phyloP scores from a whole-genome alignment of 2,797 vertebrate species.

The Vipera latastei region DNA sequence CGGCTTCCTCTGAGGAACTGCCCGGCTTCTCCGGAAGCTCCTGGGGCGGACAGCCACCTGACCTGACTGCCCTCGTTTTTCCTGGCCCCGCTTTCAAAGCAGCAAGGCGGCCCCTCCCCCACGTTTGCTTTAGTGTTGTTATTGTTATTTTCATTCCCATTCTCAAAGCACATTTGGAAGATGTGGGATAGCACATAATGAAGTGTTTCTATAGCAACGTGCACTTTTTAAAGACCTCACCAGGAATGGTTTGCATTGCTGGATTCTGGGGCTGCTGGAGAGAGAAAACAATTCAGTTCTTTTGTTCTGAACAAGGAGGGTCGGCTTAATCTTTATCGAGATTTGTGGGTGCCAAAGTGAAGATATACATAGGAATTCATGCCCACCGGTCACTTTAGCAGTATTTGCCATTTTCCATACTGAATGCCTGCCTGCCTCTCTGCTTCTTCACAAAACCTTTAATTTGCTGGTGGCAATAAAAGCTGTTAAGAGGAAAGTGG shows the following conservation, averaged over 20 bases:
- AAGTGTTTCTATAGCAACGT: constrained; percentile 64
- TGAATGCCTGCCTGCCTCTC: neutral
- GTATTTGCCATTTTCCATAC: neutral
- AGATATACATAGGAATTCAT: neutral
- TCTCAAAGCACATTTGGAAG: constrained; percentile 41
- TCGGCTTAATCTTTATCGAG: constrained; percentile 42
- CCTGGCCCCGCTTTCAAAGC: neutral
- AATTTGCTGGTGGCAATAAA: neutral
- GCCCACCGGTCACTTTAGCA: neutral
- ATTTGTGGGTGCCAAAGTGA: neutral
- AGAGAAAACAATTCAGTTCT: constrained; percentile 10
- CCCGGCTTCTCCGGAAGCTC: neutral
- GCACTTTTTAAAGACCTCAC: constrained; percentile 58
- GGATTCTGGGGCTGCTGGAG: neutral
- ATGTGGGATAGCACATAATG: constrained; percentile 52
- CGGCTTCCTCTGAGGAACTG: neutral
- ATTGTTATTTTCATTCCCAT: neutral
- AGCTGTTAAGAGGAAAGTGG: neutral
- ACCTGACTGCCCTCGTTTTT: too few species aligned
- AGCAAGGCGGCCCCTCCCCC: neutral
- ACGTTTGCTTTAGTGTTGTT: neutral
- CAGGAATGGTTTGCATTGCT: constrained; percentile 48
- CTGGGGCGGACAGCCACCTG: neutral
- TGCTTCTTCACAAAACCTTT: neutral
- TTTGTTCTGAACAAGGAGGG: constrained; percentile 5